Evolutionary conservation across 2,113 vertebrate species (phyloP).

Genomic region (Oncorhynchus clarkii): DNA sequence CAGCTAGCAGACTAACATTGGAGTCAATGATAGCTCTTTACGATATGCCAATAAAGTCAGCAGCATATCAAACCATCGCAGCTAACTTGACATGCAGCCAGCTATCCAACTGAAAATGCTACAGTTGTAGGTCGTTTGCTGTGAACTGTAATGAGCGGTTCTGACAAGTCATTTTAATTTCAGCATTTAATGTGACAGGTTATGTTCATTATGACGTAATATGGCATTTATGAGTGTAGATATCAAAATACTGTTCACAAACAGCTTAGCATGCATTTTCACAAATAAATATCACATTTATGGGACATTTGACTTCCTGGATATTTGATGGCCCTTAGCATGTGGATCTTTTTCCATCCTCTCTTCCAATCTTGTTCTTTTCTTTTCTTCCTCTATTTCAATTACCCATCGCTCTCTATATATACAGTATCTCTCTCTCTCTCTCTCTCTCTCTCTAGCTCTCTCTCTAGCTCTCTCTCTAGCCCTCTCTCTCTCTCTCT

Average conservation of each 20-base stretch:
- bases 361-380: background rate
- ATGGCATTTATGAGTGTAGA: conserved; percentile 29
- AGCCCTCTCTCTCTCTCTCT: too few relatives aligned
- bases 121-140: conserved; percentile 30
- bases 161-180: conserved; percentile 56
- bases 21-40: conserved; percentile 61
- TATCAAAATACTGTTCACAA: conserved; percentile 6
- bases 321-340: background rate
- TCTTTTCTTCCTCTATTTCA: background rate
- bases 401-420: background rate
- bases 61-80: conserved; percentile 57
- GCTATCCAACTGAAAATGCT: conserved; percentile 41
- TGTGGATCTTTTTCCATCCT: background rate
- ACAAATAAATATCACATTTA: too few relatives aligned
- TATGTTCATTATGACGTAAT: conserved; percentile 37
- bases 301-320: background rate
- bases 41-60: conserved; percentile 58
- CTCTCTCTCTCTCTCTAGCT: too few relatives aligned
- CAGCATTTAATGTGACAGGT: conserved; percentile 25
- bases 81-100: conserved; percentile 58
- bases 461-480: conserved; percentile 19
- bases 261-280: too few relatives aligned
- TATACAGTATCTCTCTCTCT: background rate
- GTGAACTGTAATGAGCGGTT: conserved; percentile 56
- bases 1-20: conserved; percentile 4